Base-by-base conservation (phyloP, 2,888 invertebrate genomes). In the Callosobruchus maculatus region DNA sequence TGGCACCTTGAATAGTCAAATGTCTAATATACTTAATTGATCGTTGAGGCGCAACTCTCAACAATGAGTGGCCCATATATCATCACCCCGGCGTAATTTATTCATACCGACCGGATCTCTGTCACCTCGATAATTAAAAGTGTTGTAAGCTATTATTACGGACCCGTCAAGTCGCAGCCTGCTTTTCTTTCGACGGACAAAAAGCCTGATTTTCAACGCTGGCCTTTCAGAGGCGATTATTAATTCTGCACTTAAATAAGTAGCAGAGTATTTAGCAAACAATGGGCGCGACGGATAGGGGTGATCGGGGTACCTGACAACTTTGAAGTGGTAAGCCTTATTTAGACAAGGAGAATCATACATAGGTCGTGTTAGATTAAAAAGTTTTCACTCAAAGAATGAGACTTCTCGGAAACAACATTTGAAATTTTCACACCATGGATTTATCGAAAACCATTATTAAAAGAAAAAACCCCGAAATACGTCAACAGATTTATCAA, bases 251-350 rank as follows among this genome's bases (percentile, higher is more conserved):
- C 49, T 49, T 31, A 66, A 72, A 72, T 74, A 77, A 80, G 79
- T 79, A 78, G 79, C 79, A 76, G 78, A 82, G 81, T 83, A 83
- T 84, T 84, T 74, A 82, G 81, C 83, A 84, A 84, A 84, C 83
- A 83, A 83, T 84, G 78, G 70, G 78, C 75, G 49, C 18, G 1
- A 13, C 49, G 13, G 4, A 1, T 49, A 9, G 49, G 49, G 49
- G 3, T 49, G 49, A 49, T 18, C 13, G 5, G 18, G 49, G 26
- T 26, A 26, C 26, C 3, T 26, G 26, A 26, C 26, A 26, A 26
- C 26, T 26, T 26, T 7, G 26, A 26, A 26, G 26, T 2, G 26
- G 7, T 26, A 26, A 26, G 26, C 26, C n/a, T n/a, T n/a, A n/a
- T n/a, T n/a, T n/a, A n/a, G n/a, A n/a, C n/a, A n/a, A n/a, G n/a